Evolutionary conservation across 1,140 invertebrate species (phyloP).

Genomic region (Leptonema lineaticorne): DNA sequence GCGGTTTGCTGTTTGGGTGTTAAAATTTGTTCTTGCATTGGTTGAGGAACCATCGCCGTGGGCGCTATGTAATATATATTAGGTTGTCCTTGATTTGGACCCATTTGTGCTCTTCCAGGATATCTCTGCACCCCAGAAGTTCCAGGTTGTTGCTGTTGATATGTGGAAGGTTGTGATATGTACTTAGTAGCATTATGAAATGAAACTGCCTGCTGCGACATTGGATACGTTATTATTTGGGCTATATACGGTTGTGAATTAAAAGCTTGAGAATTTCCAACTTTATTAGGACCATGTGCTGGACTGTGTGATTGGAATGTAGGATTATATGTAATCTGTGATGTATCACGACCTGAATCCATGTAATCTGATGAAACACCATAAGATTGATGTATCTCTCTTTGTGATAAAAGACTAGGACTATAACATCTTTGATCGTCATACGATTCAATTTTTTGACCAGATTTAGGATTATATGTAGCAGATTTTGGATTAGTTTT

Average conservation of each 20-base stretch:
- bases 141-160: slow-evolving; percentile 45
- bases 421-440: slow-evolving; percentile 46
- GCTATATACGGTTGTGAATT: slow-evolving; percentile 53
- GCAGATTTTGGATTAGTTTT: slow-evolving; percentile 53
- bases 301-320: slow-evolving; percentile 58
- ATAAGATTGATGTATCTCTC: slow-evolving; percentile 45
- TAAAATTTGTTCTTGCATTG: slow-evolving; percentile 46
- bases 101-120: slow-evolving; percentile 36
- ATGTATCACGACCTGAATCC: slow-evolving; percentile 48
- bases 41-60: slow-evolving; percentile 43
- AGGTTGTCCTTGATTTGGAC: slow-evolving; percentile 42
- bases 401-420: slow-evolving; percentile 42
- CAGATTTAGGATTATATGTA: slow-evolving; percentile 51
- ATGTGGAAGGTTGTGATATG: slow-evolving; percentile 50
- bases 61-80: slow-evolving; percentile 52
- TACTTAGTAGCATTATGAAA: slow-evolving; percentile 45
- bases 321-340: slow-evolving; percentile 55
- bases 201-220: slow-evolving; percentile 53
- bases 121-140: slow-evolving; percentile 47
- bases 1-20: slow-evolving; percentile 54
- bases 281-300: slow-evolving; percentile 44
- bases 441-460: slow-evolving; percentile 47
- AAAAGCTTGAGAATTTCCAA: slow-evolving; percentile 21
- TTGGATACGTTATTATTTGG: slow-evolving; percentile 54
- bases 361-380: slow-evolving; percentile 37